A percentile compares a stretch with the other conserved stretches of the same genome.
phyloP scores from a whole-genome alignment of 2,113 vertebrate species.

The Salvelinus sp. region DNA sequence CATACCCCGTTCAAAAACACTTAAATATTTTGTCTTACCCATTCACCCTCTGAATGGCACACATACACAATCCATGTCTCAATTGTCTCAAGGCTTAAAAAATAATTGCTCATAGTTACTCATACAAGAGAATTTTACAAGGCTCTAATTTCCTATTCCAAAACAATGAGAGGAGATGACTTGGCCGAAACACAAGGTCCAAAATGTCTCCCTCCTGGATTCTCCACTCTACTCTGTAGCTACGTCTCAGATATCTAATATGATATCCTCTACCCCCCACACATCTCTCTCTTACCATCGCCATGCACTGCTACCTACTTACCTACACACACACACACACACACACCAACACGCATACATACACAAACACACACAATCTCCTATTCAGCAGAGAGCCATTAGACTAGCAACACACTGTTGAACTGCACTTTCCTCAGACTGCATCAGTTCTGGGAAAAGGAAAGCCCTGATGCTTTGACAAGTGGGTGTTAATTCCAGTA shows the following conservation, averaged over 20 bases:
- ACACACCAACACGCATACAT: not conserved
- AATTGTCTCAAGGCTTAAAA: no score
- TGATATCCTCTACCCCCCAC: not conserved
- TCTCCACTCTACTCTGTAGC: constrained; percentile 26
- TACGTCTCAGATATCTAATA: not conserved
- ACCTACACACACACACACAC: no score
- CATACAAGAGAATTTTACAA: not conserved
- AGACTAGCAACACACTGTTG: constrained; percentile 19
- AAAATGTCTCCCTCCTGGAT: constrained; percentile 13
- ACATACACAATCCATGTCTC: no score
- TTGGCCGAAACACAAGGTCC: constrained; percentile 31
- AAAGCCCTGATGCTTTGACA: constrained; percentile 14
- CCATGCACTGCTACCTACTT: no score
- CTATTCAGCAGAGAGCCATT: constrained; percentile 26
- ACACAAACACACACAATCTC: not conserved
- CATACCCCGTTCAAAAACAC: no score
- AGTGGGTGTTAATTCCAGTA: constrained; percentile 17
- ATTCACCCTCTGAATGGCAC: no score
- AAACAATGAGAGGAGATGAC: not conserved
- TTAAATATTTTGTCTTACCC: no score
- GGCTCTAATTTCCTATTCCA: not conserved
- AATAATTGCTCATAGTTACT: not conserved
- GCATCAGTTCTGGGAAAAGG: constrained; percentile 27
- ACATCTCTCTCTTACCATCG: no score
- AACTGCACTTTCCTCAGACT: constrained; percentile 33